Evolutionary conservation across 1,140 invertebrate genomes (phyloP), one percentile per base, ranked within the genome.

Genomic region (Trissolcus basalis): DNA sequence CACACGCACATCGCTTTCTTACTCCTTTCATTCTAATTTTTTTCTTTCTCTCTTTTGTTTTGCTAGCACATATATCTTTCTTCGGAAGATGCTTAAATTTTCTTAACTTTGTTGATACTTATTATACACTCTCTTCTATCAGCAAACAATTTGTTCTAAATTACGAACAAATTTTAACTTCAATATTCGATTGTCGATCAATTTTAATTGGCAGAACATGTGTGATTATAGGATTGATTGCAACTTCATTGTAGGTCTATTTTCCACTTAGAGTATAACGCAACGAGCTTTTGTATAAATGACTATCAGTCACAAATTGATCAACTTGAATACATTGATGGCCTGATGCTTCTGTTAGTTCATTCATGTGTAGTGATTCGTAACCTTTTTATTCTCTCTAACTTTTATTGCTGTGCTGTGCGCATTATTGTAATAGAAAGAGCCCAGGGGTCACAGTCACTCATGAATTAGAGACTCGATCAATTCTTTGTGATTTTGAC

Each of bases 1-100:
- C 85, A 87, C 86, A 88, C 19, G 19, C 85, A 74, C 84, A 82
- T 85, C 83, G 86, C 67, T 72, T 68, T 56, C 60, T 69, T 74
- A 68, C 55, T 61, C 56, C 59, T 68, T 70, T 59, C 65, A 70
- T 70, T 70, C 65, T 49, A 6, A 41, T 60, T 56, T 58, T 76
- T 76, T 69, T 13, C 58, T 76, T 64, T 55, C 55, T 55, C 44
- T 54, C 39, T 69, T 61, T 68, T 58, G 63, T 53, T 36, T 11
- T 33, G 32, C 32, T 15, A 41, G 45, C 60, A 43, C 39, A 45
- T 43, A 59, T 69, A 60, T 69, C 60, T 51, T 13, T 36, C 36
- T 64, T 55, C 27, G 19, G 14, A 44, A 63, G 47, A 64, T 32
- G 43, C 54, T 49, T 32, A 49, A 48, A 64, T 75, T 55, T 19